These are phyloP conservation scores for Chrysodeixis includens DNA, from an alignment of 2,888 invertebrate genomes.

Conservation along the genomic window DNA sequence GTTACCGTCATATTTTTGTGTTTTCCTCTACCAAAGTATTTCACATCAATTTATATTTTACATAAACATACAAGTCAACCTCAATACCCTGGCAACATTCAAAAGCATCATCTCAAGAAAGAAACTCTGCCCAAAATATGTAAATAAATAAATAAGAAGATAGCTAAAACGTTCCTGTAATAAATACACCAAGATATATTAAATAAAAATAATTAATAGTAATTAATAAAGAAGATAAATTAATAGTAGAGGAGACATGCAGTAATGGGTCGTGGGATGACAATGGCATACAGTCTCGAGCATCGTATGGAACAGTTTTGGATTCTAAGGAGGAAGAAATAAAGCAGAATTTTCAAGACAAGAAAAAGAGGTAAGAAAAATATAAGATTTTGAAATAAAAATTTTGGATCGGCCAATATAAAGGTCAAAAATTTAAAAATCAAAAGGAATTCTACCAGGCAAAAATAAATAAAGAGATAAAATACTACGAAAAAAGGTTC, in stretches of 20 bases:
- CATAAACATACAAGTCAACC: conserved; percentile 15
- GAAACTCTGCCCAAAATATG: conserved; percentile 35
- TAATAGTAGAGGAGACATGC: conserved; percentile 50
- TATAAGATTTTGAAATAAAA: neutral
- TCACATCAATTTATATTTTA: conserved; percentile 17
- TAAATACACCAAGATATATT: conserved; percentile 54
- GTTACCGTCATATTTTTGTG: neutral
- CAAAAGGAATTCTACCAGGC: neutral
- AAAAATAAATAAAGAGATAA: neutral
- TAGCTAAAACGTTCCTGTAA: conserved; percentile 53
- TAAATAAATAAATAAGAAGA: conserved; percentile 39
- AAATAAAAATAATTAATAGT: conserved; percentile 39
- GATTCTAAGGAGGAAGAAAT: neutral
- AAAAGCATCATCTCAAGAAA: conserved; percentile 37
- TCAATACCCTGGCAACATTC: conserved; percentile 24
- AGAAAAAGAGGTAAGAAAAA: conserved; percentile 9
- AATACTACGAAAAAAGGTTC: neutral
- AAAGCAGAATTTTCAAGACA: neutral
- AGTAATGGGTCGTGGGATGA: conserved; percentile 53
- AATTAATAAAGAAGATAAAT: conserved; percentile 38
- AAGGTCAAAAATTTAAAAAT: neutral
- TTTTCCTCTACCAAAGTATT: conserved; percentile 49
- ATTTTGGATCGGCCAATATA: neutral
- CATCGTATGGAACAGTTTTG: conserved; percentile 12
- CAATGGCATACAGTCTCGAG: conserved; percentile 45